phyloP scores from a whole-genome alignment of 2,888 invertebrate species.

The Sialis lutaria region DNA sequence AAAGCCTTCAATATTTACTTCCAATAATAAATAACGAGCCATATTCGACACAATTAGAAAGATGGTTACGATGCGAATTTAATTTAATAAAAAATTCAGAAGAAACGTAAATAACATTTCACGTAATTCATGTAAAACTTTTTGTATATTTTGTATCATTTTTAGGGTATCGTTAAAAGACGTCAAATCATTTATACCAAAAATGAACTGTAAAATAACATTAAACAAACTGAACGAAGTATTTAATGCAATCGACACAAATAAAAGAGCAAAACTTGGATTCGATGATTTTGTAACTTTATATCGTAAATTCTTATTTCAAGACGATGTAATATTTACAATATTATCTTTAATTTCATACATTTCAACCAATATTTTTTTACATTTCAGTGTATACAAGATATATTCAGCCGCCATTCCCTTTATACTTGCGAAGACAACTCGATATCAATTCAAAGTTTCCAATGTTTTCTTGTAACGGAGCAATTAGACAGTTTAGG shows the following conservation, averaged over 20 bases:
- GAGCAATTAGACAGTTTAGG: slow-evolving; percentile 54
- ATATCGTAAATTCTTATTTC: slow-evolving; percentile 70
- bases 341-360: slow-evolving; percentile 2
- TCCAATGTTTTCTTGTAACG: slow-evolving; percentile 48
- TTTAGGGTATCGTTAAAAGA: slow-evolving; percentile 71
- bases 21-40: slow-evolving; percentile 64
- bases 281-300: slow-evolving; percentile 79
- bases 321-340: slow-evolving; percentile 46
- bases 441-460: slow-evolving; percentile 50
- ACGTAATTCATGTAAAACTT: neutral
- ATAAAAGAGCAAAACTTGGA: slow-evolving; percentile 61
- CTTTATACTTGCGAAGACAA: slow-evolving; percentile 43
- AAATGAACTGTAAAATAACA: slow-evolving; percentile 79
- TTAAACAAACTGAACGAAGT: slow-evolving; percentile 67
- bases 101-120: slow-evolving; percentile 42
- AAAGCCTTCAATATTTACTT: slow-evolving; percentile 65
- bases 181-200: slow-evolving; percentile 74
- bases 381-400: slow-evolving; percentile 38
- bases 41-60: slow-evolving; percentile 77
- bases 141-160: slow-evolving; percentile 7
- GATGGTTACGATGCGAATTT: slow-evolving; percentile 86
- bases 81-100: slow-evolving; percentile 67
- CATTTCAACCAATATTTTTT: slow-evolving; percentile 1
- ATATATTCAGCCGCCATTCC: slow-evolving; percentile 41
- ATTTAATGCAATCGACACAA: slow-evolving; percentile 73